Evolutionary conservation across 2,888 invertebrate genomes (phyloP), one percentile per base, ranked within the genome.

Genomic region (Dichetophora obliterata): DNA sequence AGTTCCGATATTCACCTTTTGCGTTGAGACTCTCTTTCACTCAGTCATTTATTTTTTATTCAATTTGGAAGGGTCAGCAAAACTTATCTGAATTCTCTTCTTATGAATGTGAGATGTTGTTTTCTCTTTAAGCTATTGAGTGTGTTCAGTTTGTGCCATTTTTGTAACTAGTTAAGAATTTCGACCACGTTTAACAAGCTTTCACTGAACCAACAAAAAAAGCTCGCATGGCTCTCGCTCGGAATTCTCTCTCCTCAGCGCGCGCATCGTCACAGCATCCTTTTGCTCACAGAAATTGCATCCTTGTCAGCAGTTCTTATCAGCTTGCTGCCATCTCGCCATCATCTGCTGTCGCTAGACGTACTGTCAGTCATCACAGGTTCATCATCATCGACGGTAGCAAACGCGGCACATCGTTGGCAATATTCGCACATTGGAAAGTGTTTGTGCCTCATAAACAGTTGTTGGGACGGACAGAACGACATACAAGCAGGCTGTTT

Each of bases 301-400:
- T 61, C 61, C 61, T 48, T 61, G n/a, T 43, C 37, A 59, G 61
- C 72, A 74, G 63, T 74, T 74, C 52, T 19, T 65, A 63, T 74
- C 72, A 72, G 72, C 48, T 48, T 48, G 31, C 61, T 34, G 50
- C 52, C 72, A 72, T 72, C 72, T 65, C 65, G 65, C 65, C 65
- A 50, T 66, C 52, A 74, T 74, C 74, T 61, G 66, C 52, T 73
- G 63, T 63, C 63, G 61, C 71, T 43, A 48, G 24, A 37, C 72
- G 50, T 19, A 19, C 16, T 48, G 74, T 65, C 74, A 74, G 74
- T 74, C 74, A 65, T 74, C 66, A 22, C 54, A 74, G 74, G 74
- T 66, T 65, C 74, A 74, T 74, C 74, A 66, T 65, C 74, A 74
- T 54, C 74, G 74, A 74, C 66, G 74, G 74, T 74, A 37, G 66